Conservation (phyloP, 2,113 vertebrate species). For the Vireo altiloquus region DNA sequence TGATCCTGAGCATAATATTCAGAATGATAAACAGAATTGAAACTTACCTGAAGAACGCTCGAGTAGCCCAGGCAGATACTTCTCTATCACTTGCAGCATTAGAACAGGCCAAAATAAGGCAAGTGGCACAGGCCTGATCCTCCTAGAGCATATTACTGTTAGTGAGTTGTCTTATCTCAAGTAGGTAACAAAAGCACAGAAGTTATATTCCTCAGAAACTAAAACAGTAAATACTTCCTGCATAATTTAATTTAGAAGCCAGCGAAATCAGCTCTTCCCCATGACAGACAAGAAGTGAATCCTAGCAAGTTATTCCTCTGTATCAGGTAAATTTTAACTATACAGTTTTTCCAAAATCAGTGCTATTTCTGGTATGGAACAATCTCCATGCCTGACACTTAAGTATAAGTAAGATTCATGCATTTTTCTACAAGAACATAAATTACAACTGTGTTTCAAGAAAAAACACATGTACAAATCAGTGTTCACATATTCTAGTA, state of each 20-base stretch:
- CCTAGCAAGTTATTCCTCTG: background rate
- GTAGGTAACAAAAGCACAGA: background rate
- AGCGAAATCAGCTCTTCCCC: background rate
- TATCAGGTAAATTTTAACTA: background rate
- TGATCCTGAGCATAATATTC: background rate
- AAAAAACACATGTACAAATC: background rate
- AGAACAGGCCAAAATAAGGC: constrained; percentile 93
- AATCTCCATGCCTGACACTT: background rate
- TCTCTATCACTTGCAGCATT: constrained; percentile 85
- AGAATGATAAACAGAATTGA: background rate
- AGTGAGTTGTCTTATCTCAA: background rate
- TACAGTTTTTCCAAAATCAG: background rate
- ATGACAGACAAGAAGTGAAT: background rate
- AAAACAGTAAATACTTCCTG: background rate
- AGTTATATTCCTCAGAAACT: background rate
- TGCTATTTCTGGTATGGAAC: background rate
- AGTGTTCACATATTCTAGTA: background rate
- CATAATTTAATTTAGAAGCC: background rate
- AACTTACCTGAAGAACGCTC: constrained; percentile 92
- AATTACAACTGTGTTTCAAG: background rate
- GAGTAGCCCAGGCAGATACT: constrained; percentile 91
- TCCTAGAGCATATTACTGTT: constrained; percentile 71
- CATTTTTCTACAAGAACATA: background rate
- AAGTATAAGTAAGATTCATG: background rate
- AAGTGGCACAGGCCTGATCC: constrained; percentile 92